These are phyloP conservation scores for Acheta domesticus DNA, from an alignment of 2,888 invertebrate species.

Conservation along the genomic window DNA sequence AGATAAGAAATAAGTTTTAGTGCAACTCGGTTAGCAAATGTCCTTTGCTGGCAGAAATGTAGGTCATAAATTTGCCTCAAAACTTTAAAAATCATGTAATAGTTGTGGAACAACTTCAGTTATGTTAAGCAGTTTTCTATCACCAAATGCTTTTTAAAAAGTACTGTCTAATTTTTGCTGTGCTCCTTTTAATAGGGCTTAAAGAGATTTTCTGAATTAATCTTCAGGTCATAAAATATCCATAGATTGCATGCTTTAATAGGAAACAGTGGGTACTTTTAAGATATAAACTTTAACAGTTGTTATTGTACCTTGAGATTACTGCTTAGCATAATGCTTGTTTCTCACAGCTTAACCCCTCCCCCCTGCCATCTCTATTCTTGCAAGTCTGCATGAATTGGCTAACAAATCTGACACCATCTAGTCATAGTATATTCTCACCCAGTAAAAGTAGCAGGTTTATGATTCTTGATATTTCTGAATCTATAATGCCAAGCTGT, in stretches of 20 bases:
- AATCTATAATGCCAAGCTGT: neutral
- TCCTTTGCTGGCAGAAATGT: conserved; percentile 18
- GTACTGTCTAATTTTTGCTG: neutral
- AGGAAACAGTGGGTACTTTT: neutral
- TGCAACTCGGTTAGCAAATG: neutral
- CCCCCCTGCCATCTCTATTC: neutral
- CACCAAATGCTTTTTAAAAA: neutral
- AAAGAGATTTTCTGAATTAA: too few relatives aligned
- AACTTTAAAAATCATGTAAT: neutral
- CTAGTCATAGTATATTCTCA: neutral
- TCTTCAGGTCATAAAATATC: too few relatives aligned
- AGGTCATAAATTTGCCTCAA: neutral
- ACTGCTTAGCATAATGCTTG: neutral
- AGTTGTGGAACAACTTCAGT: neutral
- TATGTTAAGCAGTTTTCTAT: neutral
- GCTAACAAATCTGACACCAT: neutral
- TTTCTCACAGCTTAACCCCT: neutral
- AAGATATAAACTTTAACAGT: neutral
- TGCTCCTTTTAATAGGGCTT: too few relatives aligned
- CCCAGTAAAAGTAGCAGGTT: neutral
- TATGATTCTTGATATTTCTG: neutral
- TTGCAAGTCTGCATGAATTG: neutral
- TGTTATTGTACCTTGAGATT: neutral
- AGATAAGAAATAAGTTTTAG: neutral
- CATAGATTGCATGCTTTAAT: neutral